Conservation (phyloP, 2,888 invertebrate genomes). For the Synergus itoensis region DNA sequence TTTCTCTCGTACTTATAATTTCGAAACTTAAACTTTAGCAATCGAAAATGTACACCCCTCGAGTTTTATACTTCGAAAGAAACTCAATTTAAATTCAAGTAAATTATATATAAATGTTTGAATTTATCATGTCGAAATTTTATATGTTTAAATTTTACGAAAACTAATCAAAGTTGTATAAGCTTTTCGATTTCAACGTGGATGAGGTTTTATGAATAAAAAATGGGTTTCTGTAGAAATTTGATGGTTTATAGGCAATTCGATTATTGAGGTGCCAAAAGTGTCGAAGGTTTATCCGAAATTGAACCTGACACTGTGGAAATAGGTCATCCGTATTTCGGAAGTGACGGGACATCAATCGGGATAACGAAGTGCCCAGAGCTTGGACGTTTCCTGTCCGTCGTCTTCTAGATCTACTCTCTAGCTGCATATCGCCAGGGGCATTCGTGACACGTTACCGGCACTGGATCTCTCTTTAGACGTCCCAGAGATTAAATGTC, state of each 20-base stretch:
- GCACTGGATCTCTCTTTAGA: slow-evolving; percentile 44
- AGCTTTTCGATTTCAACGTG: background rate
- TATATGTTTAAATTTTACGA: background rate
- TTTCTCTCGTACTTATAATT: background rate
- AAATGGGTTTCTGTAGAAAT: background rate
- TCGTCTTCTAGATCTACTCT: slow-evolving; percentile 44
- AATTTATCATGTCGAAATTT: background rate
- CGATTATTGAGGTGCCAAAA: background rate
- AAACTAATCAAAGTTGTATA: background rate
- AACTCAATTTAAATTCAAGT: background rate
- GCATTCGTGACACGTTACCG: slow-evolving; percentile 51
- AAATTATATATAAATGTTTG: background rate
- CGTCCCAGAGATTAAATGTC: slow-evolving; percentile 26
- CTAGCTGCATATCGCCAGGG: slow-evolving; percentile 55
- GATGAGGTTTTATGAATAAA: background rate
- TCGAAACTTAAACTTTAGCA: background rate
- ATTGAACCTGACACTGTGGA: background rate
- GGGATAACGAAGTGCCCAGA: slow-evolving; percentile 36
- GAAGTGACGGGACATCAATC: slow-evolving; percentile 29
- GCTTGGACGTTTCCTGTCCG: slow-evolving; percentile 15
- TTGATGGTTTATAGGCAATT: background rate
- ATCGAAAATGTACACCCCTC: background rate
- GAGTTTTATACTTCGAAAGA: background rate
- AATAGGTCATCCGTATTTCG: background rate
- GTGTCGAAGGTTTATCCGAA: background rate